A percentile compares a stretch with the other conserved stretches of the same genome.
Evolutionary conservation across 2,113 vertebrate genomes (phyloP).

Genomic region (Anarrhichthys ocellatus): DNA sequence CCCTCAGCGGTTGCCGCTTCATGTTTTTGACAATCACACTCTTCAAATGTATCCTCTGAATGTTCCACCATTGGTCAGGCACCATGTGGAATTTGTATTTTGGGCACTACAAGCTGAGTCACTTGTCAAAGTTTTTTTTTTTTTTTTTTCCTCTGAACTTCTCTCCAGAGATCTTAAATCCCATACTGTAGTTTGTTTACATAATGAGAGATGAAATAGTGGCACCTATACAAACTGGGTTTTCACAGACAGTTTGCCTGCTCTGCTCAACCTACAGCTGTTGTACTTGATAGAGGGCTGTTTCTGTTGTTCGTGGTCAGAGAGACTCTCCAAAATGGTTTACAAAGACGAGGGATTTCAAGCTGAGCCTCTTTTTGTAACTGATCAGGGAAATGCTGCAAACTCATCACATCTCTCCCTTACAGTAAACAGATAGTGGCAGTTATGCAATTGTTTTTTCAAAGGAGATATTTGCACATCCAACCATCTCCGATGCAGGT

Average conservation of each 20-base stretch:
- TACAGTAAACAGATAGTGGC: slow-evolving; percentile 8
- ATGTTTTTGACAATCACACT: not conserved
- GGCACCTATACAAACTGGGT: not conserved
- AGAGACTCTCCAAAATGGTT: not conserved
- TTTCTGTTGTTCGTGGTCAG: slow-evolving; percentile 14
- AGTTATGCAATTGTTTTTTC: slow-evolving; percentile 20
- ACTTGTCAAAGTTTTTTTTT: not conserved
- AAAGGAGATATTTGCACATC: not conserved
- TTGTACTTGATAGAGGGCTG: slow-evolving; percentile 8
- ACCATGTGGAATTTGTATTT: not conserved
- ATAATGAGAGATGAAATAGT: not conserved
- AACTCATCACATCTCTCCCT: not conserved
- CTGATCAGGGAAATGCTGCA: slow-evolving; percentile 19
- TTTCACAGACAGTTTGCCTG: not conserved
- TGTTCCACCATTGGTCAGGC: slow-evolving; percentile 14
- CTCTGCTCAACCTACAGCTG: not conserved
- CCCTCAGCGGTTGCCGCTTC: not conserved
- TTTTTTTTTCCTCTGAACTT: not conserved
- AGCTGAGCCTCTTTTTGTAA: slow-evolving; percentile 9
- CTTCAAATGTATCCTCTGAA: not conserved
- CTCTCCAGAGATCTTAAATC: not conserved
- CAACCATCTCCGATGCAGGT: not conserved
- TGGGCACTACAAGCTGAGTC: not conserved
- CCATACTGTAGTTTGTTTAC: slow-evolving; percentile 1
- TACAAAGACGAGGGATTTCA: slow-evolving; percentile 24